Percentiles rank a stretch among this genome's conserved stretches.
phyloP scores from a whole-genome alignment of 2,797 vertebrate species.

The Cirrhinus mrigala region DNA sequence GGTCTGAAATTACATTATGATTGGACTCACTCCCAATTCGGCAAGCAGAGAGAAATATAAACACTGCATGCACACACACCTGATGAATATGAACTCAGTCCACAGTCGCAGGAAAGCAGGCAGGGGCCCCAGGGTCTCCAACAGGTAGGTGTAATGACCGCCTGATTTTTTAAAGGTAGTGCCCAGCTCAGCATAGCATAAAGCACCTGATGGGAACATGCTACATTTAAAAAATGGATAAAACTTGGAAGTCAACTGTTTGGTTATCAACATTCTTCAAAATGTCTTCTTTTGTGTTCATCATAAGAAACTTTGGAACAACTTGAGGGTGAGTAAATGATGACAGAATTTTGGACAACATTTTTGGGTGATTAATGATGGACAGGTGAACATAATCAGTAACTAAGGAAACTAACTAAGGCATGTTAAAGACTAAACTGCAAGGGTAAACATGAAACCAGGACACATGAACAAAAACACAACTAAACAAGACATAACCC shows the following conservation, averaged over 20 bases:
- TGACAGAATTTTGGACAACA: neutral
- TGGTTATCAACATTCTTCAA: neutral
- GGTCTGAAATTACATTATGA: conserved; percentile 73
- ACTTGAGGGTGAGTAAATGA: neutral
- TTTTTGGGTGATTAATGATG: neutral
- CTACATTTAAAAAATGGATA: neutral
- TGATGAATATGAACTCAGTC: conserved; percentile 86
- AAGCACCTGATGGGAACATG: conserved; percentile 75
- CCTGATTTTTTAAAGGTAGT: conserved; percentile 85
- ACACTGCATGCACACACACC: conserved; percentile 61
- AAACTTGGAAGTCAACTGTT: neutral
- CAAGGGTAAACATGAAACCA: neutral
- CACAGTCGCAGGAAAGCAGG: conserved; percentile 88
- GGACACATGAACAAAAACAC: neutral
- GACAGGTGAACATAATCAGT: neutral
- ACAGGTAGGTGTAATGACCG: conserved; percentile 80
- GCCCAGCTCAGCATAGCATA: conserved; percentile 82
- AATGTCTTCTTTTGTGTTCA: neutral
- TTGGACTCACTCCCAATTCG: neutral
- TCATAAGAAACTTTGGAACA: neutral
- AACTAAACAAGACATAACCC: neutral
- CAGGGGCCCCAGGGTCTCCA: conserved; percentile 85
- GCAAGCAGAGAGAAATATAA: neutral
- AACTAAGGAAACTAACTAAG: neutral
- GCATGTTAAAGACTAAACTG: neutral